Conservation (phyloP, 2,888 invertebrate genomes). For the Nemotelus pantherinus region DNA sequence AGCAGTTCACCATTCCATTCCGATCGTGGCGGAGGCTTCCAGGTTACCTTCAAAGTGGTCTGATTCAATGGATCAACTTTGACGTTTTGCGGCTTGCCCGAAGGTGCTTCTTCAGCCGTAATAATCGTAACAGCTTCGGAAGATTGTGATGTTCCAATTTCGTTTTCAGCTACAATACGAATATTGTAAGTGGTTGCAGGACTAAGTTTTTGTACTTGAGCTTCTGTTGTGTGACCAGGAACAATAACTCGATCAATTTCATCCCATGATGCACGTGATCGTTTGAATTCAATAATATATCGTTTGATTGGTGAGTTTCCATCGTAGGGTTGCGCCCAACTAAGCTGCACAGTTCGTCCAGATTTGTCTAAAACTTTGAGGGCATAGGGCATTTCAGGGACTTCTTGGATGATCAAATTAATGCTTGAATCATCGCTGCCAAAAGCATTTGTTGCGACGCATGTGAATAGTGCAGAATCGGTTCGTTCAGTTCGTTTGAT, state of each 20-base stretch:
- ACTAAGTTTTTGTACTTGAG: constrained; percentile 86
- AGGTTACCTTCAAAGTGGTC: constrained; percentile 85
- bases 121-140: constrained; percentile 94
- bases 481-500: constrained; percentile 89
- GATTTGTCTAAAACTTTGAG: constrained; percentile 90
- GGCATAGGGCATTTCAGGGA: constrained; percentile 84
- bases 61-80: constrained; percentile 89
- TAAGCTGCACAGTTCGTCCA: constrained; percentile 87
- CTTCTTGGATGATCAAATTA: constrained; percentile 92
- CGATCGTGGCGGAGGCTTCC: constrained; percentile 89
- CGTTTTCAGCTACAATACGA: constrained; percentile 92
- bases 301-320: constrained; percentile 90
- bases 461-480: constrained; percentile 90
- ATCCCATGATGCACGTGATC: constrained; percentile 83
- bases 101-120: constrained; percentile 91
- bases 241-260: constrained; percentile 89
- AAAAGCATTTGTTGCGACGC: constrained; percentile 92
- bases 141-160: constrained; percentile 90
- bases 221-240: constrained; percentile 89
- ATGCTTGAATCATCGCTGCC: constrained; percentile 95
- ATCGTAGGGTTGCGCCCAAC: constrained; percentile 92
- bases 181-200: constrained; percentile 94
- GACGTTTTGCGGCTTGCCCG: constrained; percentile 84
- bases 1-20: constrained; percentile 93
- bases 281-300: constrained; percentile 91